Percentiles rank a stretch among this genome's conserved stretches.
Evolutionary conservation across 2,797 vertebrate species (phyloP).

Genomic region (Parauchenoglanis ngamensis): DNA sequence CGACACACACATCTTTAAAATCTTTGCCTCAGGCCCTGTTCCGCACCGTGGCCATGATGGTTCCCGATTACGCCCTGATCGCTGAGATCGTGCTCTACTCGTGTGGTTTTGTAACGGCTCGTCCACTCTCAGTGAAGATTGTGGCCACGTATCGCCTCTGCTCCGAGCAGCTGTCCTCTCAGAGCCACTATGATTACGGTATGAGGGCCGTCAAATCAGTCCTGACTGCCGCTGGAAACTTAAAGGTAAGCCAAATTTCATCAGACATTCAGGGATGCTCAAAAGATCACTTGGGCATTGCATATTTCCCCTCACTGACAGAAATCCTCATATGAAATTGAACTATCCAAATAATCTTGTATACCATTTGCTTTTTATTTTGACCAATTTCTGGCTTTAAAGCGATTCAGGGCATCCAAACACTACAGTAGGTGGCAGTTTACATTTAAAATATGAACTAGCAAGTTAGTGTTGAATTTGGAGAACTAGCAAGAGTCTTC

Average conservation of each 20-base stretch:
- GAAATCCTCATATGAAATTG: background rate
- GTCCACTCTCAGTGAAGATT: slow-evolving; percentile 88
- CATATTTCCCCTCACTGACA: background rate
- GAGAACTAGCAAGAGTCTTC: background rate
- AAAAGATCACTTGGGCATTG: background rate
- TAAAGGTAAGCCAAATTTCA: slow-evolving; percentile 77
- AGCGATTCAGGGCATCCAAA: background rate
- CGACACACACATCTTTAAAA: background rate
- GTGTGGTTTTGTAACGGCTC: slow-evolving; percentile 87
- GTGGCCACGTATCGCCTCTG: slow-evolving; percentile 88
- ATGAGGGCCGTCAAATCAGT: slow-evolving; percentile 94
- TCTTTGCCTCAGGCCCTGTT: slow-evolving; percentile 80
- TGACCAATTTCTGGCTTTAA: background rate
- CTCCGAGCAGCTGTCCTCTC: slow-evolving; percentile 88
- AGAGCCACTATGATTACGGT: slow-evolving; percentile 91
- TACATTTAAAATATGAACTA: background rate
- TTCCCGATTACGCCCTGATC: slow-evolving; percentile 92
- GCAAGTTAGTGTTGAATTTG: background rate
- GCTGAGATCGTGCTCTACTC: slow-evolving; percentile 92
- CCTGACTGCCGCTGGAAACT: slow-evolving; percentile 86
- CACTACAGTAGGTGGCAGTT: background rate
- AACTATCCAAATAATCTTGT: background rate
- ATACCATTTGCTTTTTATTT: background rate
- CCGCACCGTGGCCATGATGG: slow-evolving; percentile 93
- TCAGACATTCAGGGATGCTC: background rate